Conservation (phyloP, 1,140 invertebrate genomes). For the Adelges cooleyi region DNA sequence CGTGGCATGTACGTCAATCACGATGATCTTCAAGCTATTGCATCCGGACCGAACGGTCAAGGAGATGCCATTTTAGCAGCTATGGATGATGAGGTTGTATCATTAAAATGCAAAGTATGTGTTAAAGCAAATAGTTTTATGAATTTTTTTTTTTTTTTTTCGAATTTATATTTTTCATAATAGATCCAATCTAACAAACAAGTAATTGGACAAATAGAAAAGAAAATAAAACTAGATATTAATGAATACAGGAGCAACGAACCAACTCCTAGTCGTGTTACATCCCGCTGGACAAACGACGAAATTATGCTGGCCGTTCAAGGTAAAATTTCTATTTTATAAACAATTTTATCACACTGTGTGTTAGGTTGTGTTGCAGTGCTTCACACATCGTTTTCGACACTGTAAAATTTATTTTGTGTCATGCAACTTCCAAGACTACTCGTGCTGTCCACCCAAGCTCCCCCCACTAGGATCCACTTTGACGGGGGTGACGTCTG, state of each 20-base stretch:
- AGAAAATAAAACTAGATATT: conserved; percentile 58
- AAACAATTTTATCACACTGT: too few relatives aligned
- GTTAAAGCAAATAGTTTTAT: neutral
- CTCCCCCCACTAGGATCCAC: too few relatives aligned
- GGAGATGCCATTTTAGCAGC: conserved; percentile 74
- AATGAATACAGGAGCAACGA: conserved; percentile 59
- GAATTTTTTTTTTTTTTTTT: conserved; percentile 2
- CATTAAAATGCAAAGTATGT: conserved; percentile 85
- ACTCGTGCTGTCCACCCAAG: too few relatives aligned
- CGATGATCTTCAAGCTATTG: conserved; percentile 83
- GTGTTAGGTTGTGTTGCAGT: too few relatives aligned
- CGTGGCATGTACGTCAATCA: conserved; percentile 95
- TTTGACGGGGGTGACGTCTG: too few relatives aligned
- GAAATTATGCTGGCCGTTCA: conserved; percentile 83
- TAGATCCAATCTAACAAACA: conserved; percentile 94
- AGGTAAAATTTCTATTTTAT: conserved; percentile 47
- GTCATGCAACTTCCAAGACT: too few relatives aligned
- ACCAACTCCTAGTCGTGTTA: conserved; percentile 55
- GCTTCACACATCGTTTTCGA: too few relatives aligned
- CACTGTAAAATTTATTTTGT: too few relatives aligned
- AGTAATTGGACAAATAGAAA: conserved; percentile 70
- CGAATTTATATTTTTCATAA: conserved; percentile 35
- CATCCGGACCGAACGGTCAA: conserved; percentile 50
- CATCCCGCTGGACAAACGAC: conserved; percentile 84
- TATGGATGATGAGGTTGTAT: conserved; percentile 85